Conservation (phyloP, 2,113 vertebrate species). For the Halcyon malimbica region DNA sequence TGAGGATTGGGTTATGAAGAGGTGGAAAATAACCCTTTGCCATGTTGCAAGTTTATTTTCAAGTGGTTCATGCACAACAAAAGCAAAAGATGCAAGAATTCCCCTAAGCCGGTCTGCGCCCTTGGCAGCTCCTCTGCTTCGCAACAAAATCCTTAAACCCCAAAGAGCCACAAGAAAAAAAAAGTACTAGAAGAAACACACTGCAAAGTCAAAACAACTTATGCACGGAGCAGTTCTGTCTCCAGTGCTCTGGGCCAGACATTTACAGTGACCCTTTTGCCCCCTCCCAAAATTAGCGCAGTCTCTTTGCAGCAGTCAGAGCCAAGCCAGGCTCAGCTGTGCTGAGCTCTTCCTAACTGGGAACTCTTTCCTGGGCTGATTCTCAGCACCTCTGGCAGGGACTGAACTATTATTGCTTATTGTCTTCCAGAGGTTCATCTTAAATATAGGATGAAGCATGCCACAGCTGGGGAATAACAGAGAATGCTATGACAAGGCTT, state of each 20-base stretch:
- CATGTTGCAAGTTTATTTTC: not conserved
- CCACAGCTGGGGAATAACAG: not conserved
- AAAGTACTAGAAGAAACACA: not conserved
- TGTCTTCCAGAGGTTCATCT: not conserved
- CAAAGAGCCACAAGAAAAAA: not conserved
- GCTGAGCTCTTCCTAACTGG: constrained; percentile 33
- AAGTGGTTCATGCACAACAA: not conserved
- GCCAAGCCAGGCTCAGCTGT: constrained; percentile 53
- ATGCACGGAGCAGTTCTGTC: not conserved
- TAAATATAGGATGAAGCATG: not conserved
- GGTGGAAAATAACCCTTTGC: not conserved
- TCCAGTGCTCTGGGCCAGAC: constrained; percentile 23
- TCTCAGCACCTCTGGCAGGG: constrained; percentile 40
- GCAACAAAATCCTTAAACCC: not conserved
- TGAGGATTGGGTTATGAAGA: not conserved
- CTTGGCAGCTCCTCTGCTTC: not conserved
- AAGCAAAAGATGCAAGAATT: not conserved
- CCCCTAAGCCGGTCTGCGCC: not conserved
- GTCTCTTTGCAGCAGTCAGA: not conserved
- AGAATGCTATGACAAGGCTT: not conserved
- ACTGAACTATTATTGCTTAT: not conserved
- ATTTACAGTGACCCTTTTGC: constrained; percentile 35
- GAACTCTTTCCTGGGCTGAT: constrained; percentile 14
- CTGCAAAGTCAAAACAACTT: constrained; percentile 22
- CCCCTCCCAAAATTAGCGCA: constrained; percentile 53